Base-by-base conservation (phyloP, 2,113 vertebrate species). In the Anseranas semipalmata region DNA sequence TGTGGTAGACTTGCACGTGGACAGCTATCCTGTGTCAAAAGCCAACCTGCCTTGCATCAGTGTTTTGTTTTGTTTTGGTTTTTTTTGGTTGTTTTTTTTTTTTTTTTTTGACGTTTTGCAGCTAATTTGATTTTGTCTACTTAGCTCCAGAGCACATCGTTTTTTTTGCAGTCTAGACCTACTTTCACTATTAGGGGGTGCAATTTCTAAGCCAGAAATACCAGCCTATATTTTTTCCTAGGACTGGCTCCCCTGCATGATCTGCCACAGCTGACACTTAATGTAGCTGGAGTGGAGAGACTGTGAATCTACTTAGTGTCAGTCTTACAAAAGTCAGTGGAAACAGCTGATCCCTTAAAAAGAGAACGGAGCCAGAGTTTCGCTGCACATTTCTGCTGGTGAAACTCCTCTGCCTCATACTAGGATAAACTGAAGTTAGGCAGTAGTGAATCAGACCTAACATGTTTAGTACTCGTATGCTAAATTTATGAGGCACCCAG, bases 401-500 rank as follows among this genome's bases (percentile, higher is more conserved):
- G 35, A 56, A 93, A 70, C 76, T 95, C 70, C 45, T 93, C 37
- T 92, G 86, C 39, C 62, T 91, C 71, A 39, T 85, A 66, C 60
- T 78, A 78, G 70, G 62, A 89, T 93, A 92, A 95, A 68, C 86
- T 92, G 74, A 85, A 93, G 45, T 27, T 78, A 92, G 73, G 58
- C 92, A 92, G 90, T 74, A 92, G 80, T 93, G 96, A 95, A 73
- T 96, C 80, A 96, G 89, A 92, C 66, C 62, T 58, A 92, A 73
- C 75, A 94, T 35, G 53, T 95, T 95, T 92, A 89, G 73, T 97
- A 41, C 66, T 96, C 73, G 37, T 85, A 72, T 43, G 53, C 50
- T 85, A 82, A 89, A 97, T 97, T 95, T 96, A 96, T 90, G 96
- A 93, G 94, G 84, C 86, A 89, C 37, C 63, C 70, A 30, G 77